Base-by-base conservation (phyloP, 1,140 invertebrate species). In the Cydia amplana region DNA sequence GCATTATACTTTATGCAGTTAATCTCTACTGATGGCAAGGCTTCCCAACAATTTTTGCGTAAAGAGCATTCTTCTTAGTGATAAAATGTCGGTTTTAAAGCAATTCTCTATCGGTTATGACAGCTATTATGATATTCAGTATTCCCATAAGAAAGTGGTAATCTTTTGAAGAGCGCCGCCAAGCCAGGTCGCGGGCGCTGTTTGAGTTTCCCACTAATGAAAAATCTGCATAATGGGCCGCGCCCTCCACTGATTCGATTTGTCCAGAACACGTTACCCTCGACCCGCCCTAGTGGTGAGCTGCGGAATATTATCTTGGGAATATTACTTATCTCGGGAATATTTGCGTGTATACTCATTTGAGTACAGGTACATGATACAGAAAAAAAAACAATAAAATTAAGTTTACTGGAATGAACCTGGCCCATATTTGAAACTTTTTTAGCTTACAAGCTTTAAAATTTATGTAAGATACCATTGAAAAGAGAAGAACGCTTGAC, bases 141-240 rank as follows among this genome's bases (percentile, higher is more conserved):
- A 51, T 7, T 55, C 51, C 7, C 51, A 14, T 55, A 55, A 6
- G 55, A 60, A 23, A 60, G 20, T 60, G 20, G 18, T 10, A 60
- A 60, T 60, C 55, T 60, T 23, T 10, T 60, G 20, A 60, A 18
- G 55, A 60, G 55, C 55, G 18, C 20, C 16, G 65, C 28, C 32
- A 70, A 36, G 65, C 2, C n/a, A 32, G n/a, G 5, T 25, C 28
- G 76, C 75, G 65, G 78, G 60, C 64, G 77, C 72, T 64, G 76
- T 78, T 79, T 78, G 83, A 84, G 82, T 85, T 88, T 87, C 89
- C 85, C 85, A 84, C 80, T 88, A 91, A 88, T 88, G 87, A 87
- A 88, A 91, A 89, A 90, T 91, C 85, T 91, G 84, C 88, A 91
- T 90, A 91, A 91, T 91, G 85, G 89, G 80, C 80, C 81, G 79